phyloP scores from a whole-genome alignment of 2,113 vertebrate species.

The Circaetus cinerascens region DNA sequence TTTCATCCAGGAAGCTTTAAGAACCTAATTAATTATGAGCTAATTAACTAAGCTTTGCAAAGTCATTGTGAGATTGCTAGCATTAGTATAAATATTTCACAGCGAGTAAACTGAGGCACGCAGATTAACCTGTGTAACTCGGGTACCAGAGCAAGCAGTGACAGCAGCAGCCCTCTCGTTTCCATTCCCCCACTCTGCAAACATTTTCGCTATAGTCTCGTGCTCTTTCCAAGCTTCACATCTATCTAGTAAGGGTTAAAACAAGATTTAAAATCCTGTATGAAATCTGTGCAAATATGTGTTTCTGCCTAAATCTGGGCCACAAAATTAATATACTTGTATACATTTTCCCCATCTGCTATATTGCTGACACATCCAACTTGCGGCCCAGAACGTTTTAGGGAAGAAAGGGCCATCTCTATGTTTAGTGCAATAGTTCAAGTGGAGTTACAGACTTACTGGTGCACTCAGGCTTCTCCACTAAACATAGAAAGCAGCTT shows the following conservation, averaged over 20 bases:
- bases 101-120: neutral
- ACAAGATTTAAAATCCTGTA: neutral
- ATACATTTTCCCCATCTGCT: constrained; percentile 43
- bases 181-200: neutral
- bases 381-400: neutral
- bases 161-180: neutral
- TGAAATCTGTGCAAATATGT: constrained; percentile 37
- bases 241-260: constrained; percentile 25
- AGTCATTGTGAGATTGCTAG: neutral
- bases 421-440: constrained; percentile 41
- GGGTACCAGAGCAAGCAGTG: neutral
- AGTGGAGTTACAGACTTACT: neutral
- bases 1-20: neutral
- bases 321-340: constrained; percentile 54
- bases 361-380: constrained; percentile 25
- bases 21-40: neutral
- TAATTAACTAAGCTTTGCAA: constrained; percentile 5
- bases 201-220: neutral
- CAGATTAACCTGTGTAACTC: neutral
- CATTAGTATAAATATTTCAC: neutral
- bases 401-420: constrained; percentile 41
- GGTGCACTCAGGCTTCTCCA: neutral
- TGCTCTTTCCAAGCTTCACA: neutral
- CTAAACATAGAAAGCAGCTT: constrained; percentile 24
- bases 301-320: constrained; percentile 55